These are phyloP conservation scores for Drosophila equinoxialis DNA, from an alignment of 1,140 invertebrate genomes.

Conservation along the genomic window DNA sequence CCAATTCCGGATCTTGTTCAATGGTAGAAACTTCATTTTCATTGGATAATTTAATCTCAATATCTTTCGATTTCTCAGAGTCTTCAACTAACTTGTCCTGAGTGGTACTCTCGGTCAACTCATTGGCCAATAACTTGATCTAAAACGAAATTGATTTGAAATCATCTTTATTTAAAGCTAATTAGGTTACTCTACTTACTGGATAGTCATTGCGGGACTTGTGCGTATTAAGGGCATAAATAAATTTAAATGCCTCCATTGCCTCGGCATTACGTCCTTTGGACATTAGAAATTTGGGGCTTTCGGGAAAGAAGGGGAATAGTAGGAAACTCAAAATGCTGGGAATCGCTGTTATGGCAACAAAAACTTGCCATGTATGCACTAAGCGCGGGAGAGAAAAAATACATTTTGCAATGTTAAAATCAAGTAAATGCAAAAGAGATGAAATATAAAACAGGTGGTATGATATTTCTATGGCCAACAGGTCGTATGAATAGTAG, in stretches of 20 bases:
- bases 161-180: too few relatives aligned
- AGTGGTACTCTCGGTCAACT: conserved; percentile 38
- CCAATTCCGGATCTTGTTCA: conserved; percentile 32
- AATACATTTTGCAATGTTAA: too few relatives aligned
- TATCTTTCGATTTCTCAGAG: neutral
- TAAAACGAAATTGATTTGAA: conserved; percentile 5
- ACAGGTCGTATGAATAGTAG: neutral
- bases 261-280: conserved; percentile 88
- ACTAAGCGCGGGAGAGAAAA: conserved; percentile 70
- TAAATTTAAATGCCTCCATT: conserved; percentile 70
- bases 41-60: neutral
- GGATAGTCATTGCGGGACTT: conserved; percentile 86
- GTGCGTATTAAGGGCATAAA: conserved; percentile 85
- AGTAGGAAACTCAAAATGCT: conserved; percentile 86
- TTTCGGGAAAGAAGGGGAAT: conserved; percentile 89
- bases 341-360: conserved; percentile 87
- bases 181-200: conserved; percentile 83
- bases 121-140: conserved; percentile 66
- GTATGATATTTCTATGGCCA: neutral
- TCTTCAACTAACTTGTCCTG: conserved; percentile 11
- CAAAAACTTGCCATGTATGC: conserved; percentile 91
- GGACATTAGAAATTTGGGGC: conserved; percentile 92
- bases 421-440: neutral
- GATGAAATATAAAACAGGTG: too few relatives aligned
- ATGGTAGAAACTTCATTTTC: neutral